Conservation (phyloP, 2,888 invertebrate species). For the Euplexia lucipara region DNA sequence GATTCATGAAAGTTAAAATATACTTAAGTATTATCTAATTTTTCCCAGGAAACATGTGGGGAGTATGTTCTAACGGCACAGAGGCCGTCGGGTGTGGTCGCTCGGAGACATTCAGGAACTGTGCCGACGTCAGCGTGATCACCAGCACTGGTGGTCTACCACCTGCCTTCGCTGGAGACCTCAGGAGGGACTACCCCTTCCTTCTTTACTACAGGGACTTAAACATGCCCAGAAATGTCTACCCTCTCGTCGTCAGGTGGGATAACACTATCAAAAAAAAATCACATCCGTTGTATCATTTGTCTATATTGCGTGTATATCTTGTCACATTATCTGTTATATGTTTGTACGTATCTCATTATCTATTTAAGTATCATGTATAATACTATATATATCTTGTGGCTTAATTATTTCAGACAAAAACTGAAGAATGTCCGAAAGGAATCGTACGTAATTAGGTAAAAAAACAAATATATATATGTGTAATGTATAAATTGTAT, state of each 20-base stretch:
- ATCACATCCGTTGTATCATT: constrained; percentile 39
- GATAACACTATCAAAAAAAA: constrained; percentile 24
- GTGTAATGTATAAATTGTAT: constrained; percentile 61
- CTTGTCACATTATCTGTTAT: constrained; percentile 36
- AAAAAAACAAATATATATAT: constrained; percentile 68
- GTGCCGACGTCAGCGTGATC: constrained; percentile 96
- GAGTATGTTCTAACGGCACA: constrained; percentile 95
- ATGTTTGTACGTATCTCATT: constrained; percentile 40
- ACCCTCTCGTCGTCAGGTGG: constrained; percentile 94
- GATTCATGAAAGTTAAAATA: not conserved
- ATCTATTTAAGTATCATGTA: constrained; percentile 56
- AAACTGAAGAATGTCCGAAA: constrained; percentile 73
- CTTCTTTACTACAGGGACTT: constrained; percentile 94
- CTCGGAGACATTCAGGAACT: constrained; percentile 97
- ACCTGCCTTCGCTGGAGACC: constrained; percentile 92
- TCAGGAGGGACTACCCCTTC: constrained; percentile 93
- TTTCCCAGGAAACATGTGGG: constrained; percentile 96
- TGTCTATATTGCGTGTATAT: constrained; percentile 50
- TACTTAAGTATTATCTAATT: not conserved
- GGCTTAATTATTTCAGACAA: constrained; percentile 81
- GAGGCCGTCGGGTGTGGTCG: constrained; percentile 97
- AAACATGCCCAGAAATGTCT: constrained; percentile 92
- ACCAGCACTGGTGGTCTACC: constrained; percentile 95
- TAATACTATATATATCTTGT: constrained; percentile 57
- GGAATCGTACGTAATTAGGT: constrained; percentile 83